Evolutionary conservation across 2,113 vertebrate species (phyloP).

Genomic region (Microtus richardsoni): DNA sequence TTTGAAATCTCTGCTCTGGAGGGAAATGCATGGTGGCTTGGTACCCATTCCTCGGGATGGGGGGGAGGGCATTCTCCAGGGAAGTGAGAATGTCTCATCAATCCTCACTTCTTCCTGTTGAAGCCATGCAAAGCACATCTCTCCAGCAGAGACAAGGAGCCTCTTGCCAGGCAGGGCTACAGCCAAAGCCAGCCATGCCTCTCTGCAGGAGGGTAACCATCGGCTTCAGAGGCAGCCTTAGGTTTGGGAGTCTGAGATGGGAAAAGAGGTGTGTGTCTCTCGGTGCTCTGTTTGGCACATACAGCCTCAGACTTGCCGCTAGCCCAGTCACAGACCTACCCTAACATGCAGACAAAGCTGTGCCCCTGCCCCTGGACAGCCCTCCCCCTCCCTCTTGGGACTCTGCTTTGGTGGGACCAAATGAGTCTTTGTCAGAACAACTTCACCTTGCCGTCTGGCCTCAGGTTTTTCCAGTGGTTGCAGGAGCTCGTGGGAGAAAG

Average conservation of each 20-base stretch:
- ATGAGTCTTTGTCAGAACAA: background rate
- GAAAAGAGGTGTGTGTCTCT: background rate
- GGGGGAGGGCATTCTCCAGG: background rate
- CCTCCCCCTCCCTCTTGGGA: too few species aligned
- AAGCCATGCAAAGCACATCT: slow-evolving; percentile 88
- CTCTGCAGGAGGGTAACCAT: background rate
- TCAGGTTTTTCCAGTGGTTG: background rate
- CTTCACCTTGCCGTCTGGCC: background rate
- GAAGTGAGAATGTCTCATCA: slow-evolving; percentile 51
- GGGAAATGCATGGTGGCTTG: background rate
- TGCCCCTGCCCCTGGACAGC: too few species aligned
- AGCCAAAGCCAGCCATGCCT: background rate
- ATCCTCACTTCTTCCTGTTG: slow-evolving; percentile 47
- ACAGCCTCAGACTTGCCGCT: background rate
- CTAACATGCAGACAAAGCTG: background rate
- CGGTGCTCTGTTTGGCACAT: background rate
- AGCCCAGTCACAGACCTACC: too few species aligned
- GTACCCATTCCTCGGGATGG: background rate
- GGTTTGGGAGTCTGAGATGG: background rate
- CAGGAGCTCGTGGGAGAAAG: background rate
- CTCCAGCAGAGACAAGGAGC: slow-evolving; percentile 81
- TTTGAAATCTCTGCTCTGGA: slow-evolving; percentile 44
- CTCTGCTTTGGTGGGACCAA: background rate
- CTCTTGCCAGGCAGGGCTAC: background rate
- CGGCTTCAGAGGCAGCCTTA: background rate